phyloP scores from a whole-genome alignment of 1,140 invertebrate species.

The Amphibalanus amphitrite region DNA sequence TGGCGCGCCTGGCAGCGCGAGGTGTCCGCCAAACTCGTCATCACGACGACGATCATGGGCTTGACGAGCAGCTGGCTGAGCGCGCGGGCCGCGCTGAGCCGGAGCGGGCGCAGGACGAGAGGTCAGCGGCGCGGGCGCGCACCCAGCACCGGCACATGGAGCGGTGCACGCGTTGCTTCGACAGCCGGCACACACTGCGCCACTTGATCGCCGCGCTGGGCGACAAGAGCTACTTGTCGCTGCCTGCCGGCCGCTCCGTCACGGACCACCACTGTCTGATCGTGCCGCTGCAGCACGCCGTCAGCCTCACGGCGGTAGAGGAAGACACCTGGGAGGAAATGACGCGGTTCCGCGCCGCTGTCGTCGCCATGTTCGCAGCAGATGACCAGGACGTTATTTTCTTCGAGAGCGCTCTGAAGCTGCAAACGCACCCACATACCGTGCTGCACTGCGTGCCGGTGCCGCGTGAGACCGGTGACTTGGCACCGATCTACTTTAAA shows the following conservation, averaged over 20 bases:
- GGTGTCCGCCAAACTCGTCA: constrained; percentile 18
- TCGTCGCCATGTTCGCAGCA: constrained; percentile 56
- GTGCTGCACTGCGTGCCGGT: constrained; percentile 74
- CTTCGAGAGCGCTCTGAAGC: constrained; percentile 64
- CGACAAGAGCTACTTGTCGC: constrained; percentile 46
- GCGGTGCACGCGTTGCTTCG: constrained; percentile 64
- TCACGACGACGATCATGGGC: constrained; percentile 10
- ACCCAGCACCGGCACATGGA: constrained; percentile 45
- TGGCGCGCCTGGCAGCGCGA: constrained; percentile 47
- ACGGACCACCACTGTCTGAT: constrained; percentile 76
- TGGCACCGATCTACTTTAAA: constrained; percentile 90
- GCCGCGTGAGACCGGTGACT: constrained; percentile 55
- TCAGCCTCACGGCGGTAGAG: constrained; percentile 60
- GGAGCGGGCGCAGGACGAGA: not conserved
- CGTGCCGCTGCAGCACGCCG: constrained; percentile 58
- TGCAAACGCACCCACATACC: constrained; percentile 65
- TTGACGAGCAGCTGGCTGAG: constrained; percentile 40
- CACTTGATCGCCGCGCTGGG: constrained; percentile 71
- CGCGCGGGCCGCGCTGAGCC: not conserved
- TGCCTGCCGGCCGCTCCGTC: constrained; percentile 60
- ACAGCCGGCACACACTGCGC: constrained; percentile 58
- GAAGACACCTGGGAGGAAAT: constrained; percentile 88
- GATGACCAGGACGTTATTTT: constrained; percentile 64
- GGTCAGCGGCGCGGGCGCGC: too few relatives aligned
- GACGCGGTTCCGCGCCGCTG: constrained; percentile 47